Evolutionary conservation across 2,888 invertebrate genomes (phyloP), one percentile per base, ranked within the genome.

Genomic region (Molorchus minor): DNA sequence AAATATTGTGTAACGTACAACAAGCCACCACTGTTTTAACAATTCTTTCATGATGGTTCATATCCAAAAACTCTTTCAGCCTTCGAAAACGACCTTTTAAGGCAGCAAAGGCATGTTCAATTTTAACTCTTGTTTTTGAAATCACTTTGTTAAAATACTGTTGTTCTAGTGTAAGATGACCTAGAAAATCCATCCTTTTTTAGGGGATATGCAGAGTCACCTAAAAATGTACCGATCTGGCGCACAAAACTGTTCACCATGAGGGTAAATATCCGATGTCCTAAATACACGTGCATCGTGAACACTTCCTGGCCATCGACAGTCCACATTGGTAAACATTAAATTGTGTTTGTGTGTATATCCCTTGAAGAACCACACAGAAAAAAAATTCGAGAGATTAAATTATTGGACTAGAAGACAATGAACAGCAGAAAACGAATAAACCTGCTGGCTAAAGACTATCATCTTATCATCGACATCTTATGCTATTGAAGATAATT

Each of bases 91-190:
- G 20, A 25, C 51, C 40, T 51, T 51, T 21, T 15, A 40, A 25
- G 38, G 13, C 21, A 15, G 25, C 40, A 51, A 40, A 51, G 2
- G 51, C 51, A 15, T 40, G 29, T 38, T 51, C 51, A 25, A 51
- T 40, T 40, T 38, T 51, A 10, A 38, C 51, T 51, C 36, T 36
- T 10, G 51, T 51, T 38, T 51, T 38, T 38, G 51, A 20, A 12
- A 25, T 12, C 25, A 36, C 38, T 25, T 51, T 25, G 21, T 25
- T 25, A 21, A 36, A n/a, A n/a, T n/a, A n/a, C n/a, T n/a, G n/a
- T n/a, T n/a, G n/a, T n/a, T n/a, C n/a, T n/a, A n/a, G n/a, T n/a
- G n/a, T n/a, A n/a, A n/a, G n/a, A n/a, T n/a, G n/a, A n/a, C n/a
- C n/a, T n/a, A n/a, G n/a, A n/a, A n/a, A n/a, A n/a, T n/a, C n/a